These are phyloP conservation scores for Eclectus roratus DNA, from an alignment of 2,113 vertebrate genomes.

Conservation along the genomic window DNA sequence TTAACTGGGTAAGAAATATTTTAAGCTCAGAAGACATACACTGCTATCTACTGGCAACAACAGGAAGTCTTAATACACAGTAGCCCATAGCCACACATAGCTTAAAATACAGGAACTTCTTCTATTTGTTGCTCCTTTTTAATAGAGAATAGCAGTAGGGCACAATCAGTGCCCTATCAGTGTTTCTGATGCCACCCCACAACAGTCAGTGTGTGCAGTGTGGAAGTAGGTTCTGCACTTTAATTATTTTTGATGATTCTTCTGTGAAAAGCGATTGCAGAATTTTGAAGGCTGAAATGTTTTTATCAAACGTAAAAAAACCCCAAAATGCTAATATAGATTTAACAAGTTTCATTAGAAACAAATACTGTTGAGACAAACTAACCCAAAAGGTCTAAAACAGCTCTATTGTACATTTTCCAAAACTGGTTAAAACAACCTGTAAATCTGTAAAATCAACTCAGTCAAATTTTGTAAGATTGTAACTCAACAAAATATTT, in stretches of 20 bases:
- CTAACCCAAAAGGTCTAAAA: neutral
- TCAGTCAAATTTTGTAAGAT: neutral
- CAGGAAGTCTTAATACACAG: neutral
- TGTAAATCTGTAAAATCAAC: neutral
- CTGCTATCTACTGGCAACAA: constrained; percentile 72
- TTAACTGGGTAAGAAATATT: neutral
- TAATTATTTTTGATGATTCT: neutral
- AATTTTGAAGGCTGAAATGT: neutral
- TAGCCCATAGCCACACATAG: neutral
- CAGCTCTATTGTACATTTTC: neutral
- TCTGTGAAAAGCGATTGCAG: neutral
- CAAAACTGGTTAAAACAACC: neutral
- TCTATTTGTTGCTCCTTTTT: neutral
- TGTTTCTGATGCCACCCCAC: neutral
- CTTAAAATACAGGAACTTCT: neutral
- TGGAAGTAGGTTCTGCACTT: neutral
- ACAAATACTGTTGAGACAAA: neutral
- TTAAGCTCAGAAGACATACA: constrained; percentile 34
- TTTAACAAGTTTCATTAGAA: neutral
- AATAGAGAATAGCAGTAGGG: neutral
- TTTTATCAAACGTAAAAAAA: neutral
- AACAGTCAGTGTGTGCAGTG: neutral
- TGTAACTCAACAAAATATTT: neutral
- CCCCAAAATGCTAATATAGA: neutral
- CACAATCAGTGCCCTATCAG: neutral